A percentile compares a stretch with the other conserved stretches of the same genome.
These are phyloP conservation scores for Itoplectis maculator DNA, from an alignment of 2,888 invertebrate genomes.

Conservation along the genomic window DNA sequence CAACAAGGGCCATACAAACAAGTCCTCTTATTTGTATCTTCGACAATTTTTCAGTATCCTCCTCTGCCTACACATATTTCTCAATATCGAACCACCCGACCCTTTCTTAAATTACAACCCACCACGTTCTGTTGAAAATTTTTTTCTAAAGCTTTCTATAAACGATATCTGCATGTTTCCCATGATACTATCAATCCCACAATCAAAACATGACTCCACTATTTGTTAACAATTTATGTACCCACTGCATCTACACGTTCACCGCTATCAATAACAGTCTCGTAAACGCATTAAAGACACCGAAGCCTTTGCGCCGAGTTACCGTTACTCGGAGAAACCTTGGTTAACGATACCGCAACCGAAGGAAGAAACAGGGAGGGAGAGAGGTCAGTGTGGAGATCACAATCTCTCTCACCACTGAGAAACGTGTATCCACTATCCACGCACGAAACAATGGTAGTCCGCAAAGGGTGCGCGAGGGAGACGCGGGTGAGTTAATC, in stretches of 20 bases:
- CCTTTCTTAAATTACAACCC: too few species aligned
- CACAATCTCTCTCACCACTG: slow-evolving; percentile 34
- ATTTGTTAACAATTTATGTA: neutral
- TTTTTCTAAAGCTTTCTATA: too few species aligned
- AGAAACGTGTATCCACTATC: slow-evolving; percentile 40
- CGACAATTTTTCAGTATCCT: neutral
- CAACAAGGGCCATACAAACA: slow-evolving; percentile 8
- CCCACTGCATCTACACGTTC: neutral
- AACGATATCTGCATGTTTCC: neutral
- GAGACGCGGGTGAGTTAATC: slow-evolving; percentile 66
- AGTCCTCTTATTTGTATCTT: neutral
- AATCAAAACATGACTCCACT: neutral
- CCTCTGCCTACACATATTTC: neutral
- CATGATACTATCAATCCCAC: neutral
- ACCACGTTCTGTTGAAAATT: too few species aligned
- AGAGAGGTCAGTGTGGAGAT: slow-evolving; percentile 53
- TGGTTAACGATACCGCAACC: slow-evolving; percentile 23
- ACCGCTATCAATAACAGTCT: slow-evolving; percentile 11
- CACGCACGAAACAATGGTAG: slow-evolving; percentile 63
- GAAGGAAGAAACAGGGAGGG: too few species aligned
- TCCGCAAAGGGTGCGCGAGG: slow-evolving; percentile 37
- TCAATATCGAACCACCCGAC: too few species aligned
- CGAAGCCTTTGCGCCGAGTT: neutral
- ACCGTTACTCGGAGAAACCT: slow-evolving; percentile 8
- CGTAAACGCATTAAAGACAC: slow-evolving; percentile 12